Evolutionary conservation across 2,113 vertebrate species (phyloP).

Genomic region (Brachionichthys hirsutus): DNA sequence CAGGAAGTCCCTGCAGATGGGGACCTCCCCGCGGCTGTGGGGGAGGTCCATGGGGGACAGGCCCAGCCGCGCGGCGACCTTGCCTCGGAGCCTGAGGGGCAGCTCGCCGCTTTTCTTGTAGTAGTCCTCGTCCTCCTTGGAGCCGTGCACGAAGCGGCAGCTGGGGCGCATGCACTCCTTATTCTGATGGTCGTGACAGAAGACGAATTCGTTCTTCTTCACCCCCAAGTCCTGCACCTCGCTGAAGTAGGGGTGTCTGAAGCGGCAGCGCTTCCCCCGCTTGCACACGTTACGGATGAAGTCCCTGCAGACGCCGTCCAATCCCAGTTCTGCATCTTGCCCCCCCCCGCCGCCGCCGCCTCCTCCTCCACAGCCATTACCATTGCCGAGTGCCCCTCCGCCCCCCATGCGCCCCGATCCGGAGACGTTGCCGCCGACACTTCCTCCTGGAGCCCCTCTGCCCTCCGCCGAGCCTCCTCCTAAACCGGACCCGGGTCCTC

Average conservation of each 20-base stretch:
- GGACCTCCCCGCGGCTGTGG: constrained; percentile 91
- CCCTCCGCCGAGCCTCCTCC: constrained; percentile 61
- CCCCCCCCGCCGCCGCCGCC: constrained; percentile 57
- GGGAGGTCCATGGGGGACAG: constrained; percentile 90
- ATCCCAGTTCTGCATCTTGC: constrained; percentile 62
- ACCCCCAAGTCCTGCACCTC: constrained; percentile 94
- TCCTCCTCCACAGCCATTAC: constrained; percentile 79
- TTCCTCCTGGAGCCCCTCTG: constrained; percentile 67
- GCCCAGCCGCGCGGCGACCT: constrained; percentile 89
- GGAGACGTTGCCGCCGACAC: constrained; percentile 49
- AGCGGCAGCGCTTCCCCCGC: constrained; percentile 94
- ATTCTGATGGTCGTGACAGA: constrained; percentile 98
- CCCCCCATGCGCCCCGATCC: constrained; percentile 73
- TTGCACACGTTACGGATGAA: constrained; percentile 97
- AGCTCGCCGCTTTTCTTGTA: constrained; percentile 95
- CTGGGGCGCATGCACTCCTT: constrained; percentile 92
- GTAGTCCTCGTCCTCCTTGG: constrained; percentile 96
- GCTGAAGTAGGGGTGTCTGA: constrained; percentile 90
- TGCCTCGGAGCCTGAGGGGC: constrained; percentile 87
- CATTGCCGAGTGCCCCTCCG: constrained; percentile 75
- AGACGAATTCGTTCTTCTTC: constrained; percentile 97
- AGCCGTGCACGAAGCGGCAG: constrained; percentile 95
- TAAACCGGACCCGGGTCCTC: constrained; percentile 67
- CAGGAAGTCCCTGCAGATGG: constrained; percentile 93
- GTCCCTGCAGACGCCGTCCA: constrained; percentile 91